phyloP scores from a whole-genome alignment of 2,113 vertebrate genomes.

The Dromaius novaehollandiae region DNA sequence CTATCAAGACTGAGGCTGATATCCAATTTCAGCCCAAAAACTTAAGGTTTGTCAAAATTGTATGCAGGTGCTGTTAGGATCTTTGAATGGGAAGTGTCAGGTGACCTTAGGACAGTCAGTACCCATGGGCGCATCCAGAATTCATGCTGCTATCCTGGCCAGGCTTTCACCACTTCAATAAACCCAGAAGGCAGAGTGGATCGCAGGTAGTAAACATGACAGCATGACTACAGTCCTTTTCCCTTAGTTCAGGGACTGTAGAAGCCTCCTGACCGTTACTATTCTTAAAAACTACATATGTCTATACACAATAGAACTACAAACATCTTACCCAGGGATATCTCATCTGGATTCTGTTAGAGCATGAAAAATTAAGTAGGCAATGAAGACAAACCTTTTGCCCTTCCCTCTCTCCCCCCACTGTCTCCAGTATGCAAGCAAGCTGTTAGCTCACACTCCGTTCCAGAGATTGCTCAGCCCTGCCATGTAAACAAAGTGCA shows the following conservation, averaged over 20 bases:
- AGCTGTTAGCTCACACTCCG: neutral
- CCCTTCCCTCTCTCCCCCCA: neutral
- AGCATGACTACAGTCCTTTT: neutral
- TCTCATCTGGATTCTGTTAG: neutral
- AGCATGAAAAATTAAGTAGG: neutral
- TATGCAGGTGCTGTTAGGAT: neutral
- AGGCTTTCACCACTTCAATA: neutral
- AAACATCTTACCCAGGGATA: neutral
- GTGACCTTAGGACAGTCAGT: fast-evolving
- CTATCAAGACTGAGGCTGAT: neutral
- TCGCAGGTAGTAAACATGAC: neutral
- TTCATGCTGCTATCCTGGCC: neutral
- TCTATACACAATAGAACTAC: neutral
- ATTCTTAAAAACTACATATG: neutral
- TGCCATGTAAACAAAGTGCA: neutral
- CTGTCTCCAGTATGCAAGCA: neutral
- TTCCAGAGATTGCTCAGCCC: neutral
- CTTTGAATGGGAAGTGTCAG: neutral
- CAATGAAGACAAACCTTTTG: neutral
- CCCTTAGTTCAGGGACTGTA: neutral
- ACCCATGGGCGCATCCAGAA: neutral
- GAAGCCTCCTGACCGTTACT: neutral
- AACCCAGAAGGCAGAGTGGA: neutral
- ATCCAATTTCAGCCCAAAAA: neutral
- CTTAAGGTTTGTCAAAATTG: neutral